Percentiles rank a stretch among this genome's conserved stretches.
phyloP scores from a whole-genome alignment of 2,888 invertebrate genomes.

The Celastrina argiolus region DNA sequence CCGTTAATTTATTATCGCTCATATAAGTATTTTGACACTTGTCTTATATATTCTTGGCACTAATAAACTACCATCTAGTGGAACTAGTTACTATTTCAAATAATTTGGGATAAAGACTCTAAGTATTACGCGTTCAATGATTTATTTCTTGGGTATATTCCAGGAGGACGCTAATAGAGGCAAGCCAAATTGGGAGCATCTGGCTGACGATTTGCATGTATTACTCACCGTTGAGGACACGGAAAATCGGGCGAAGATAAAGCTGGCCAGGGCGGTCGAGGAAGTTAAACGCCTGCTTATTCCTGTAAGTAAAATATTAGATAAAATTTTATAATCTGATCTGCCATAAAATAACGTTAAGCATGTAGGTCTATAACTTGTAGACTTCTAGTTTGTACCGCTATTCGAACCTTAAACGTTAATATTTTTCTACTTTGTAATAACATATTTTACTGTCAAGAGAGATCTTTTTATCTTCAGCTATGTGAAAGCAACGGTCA shows the following conservation, averaged over 20 bases:
- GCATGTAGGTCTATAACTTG: not conserved
- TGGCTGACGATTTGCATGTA: conserved; percentile 99
- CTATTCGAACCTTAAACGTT: not conserved
- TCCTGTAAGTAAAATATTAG: conserved; percentile 84
- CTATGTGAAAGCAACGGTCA: conserved; percentile 2
- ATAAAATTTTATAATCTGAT: not conserved
- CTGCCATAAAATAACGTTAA: not conserved
- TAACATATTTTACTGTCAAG: conserved; percentile 18
- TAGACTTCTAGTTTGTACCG: not conserved
- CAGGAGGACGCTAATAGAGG: conserved; percentile 99
- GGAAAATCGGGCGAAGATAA: conserved; percentile 96
- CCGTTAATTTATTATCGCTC: conserved; percentile 22
- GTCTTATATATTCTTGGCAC: conserved; percentile 37
- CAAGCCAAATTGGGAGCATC: conserved; percentile 99
- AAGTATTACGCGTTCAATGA: conserved; percentile 34
- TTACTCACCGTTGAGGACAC: conserved; percentile 99
- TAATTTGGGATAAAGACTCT: conserved; percentile 34
- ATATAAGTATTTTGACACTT: conserved; percentile 25
- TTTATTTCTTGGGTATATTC: conserved; percentile 38
- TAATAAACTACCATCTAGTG: conserved; percentile 30
- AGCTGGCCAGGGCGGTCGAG: conserved; percentile 96
- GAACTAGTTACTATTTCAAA: conserved; percentile 32
- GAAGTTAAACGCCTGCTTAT: conserved; percentile 98
- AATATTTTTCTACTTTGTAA: conserved; percentile 1
- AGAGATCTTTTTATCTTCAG: not conserved